Evolutionary conservation across 2,888 invertebrate species (phyloP).

Genomic region (Chironomus tentans): DNA sequence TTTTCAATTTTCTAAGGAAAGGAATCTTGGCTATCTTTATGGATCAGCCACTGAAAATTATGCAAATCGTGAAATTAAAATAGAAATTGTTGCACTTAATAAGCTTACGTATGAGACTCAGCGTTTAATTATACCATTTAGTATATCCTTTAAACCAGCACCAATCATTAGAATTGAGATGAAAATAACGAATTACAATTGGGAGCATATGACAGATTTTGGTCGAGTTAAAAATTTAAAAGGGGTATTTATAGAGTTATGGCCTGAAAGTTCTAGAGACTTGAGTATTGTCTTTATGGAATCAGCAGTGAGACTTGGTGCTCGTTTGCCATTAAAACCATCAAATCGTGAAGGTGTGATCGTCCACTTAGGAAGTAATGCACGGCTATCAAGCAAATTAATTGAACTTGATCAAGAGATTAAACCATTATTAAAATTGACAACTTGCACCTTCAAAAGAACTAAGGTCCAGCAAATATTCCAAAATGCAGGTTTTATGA

Average conservation of each 20-base stretch:
- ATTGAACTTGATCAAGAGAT: slow-evolving; percentile 60
- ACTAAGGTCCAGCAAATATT: slow-evolving; percentile 79
- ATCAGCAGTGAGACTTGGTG: slow-evolving; percentile 77
- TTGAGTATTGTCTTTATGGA: slow-evolving; percentile 75
- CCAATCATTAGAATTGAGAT: slow-evolving; percentile 70
- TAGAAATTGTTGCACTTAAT: slow-evolving; percentile 71
- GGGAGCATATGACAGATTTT: slow-evolving; percentile 67
- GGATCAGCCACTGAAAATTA: slow-evolving; percentile 67
- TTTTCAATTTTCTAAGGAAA: slow-evolving; percentile 69
- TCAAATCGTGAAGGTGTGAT: slow-evolving; percentile 80
- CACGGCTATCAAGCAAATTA: slow-evolving; percentile 54
- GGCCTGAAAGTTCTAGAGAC: slow-evolving; percentile 66
- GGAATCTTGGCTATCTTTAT: slow-evolving; percentile 71
- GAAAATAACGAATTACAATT: slow-evolving; percentile 82
- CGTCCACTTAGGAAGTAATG: slow-evolving; percentile 67
- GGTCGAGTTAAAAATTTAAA: slow-evolving; percentile 62
- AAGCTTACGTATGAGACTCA: slow-evolving; percentile 68
- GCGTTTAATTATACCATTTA: slow-evolving; percentile 51
- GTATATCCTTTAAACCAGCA: slow-evolving; percentile 55
- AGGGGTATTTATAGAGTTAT: slow-evolving; percentile 68
- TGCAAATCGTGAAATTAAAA: slow-evolving; percentile 45
- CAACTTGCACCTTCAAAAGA: slow-evolving; percentile 75
- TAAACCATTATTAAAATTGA: slow-evolving; percentile 64
- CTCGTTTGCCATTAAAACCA: slow-evolving; percentile 69
- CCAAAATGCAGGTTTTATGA: slow-evolving; percentile 62